Evolutionary conservation across 1,140 invertebrate genomes (phyloP), one percentile per base, ranked within the genome.

Genomic region (Marisa cornuarietis): DNA sequence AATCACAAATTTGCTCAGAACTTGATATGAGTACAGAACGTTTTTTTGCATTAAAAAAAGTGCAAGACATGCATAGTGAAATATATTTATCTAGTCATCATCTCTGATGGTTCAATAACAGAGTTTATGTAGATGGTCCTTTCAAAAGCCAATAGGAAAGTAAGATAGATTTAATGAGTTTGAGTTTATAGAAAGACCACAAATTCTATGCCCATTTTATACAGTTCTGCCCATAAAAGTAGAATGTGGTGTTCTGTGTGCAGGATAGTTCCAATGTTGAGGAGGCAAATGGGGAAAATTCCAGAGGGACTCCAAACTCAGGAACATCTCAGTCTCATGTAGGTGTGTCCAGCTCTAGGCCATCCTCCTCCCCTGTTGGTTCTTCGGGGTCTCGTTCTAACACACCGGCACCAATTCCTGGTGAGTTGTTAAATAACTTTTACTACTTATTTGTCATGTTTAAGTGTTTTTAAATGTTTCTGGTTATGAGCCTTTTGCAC

Each of bases 331-430:
- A 77, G 51, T 83, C 81, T 71, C 87, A 87, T 81, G 83, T 85
- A 18, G 78, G 79, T 51, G 84, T 88, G 22, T 84, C 88, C 51
- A 74, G 85, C 90, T 94, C 96, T 94, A 95, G 96, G 91, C 96
- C 96, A 81, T 96, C 95, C 87, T 96, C 96, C 86, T 97, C 96
- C 88, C 96, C 96, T 85, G 97, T 96, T 88, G 96, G 96, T 88
- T 97, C 96, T 86, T 95, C 95, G 87, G 96, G 96, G 90, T 97
- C 96, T 86, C 94, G 96, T 92, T 98, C 96, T 90, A 97, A 97
- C 95, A 98, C 96, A 91, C 96, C 96, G 88, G 96, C 96, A 92
- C 96, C 97, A 90, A 79, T 87, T 69, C 82, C 88, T 82, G 96
- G 96, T 97, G 90, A 94, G 95, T 94, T 84, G 13, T 62, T 22